phyloP scores from a whole-genome alignment of 2,113 vertebrate species.

The Tachysurus vachellii region DNA sequence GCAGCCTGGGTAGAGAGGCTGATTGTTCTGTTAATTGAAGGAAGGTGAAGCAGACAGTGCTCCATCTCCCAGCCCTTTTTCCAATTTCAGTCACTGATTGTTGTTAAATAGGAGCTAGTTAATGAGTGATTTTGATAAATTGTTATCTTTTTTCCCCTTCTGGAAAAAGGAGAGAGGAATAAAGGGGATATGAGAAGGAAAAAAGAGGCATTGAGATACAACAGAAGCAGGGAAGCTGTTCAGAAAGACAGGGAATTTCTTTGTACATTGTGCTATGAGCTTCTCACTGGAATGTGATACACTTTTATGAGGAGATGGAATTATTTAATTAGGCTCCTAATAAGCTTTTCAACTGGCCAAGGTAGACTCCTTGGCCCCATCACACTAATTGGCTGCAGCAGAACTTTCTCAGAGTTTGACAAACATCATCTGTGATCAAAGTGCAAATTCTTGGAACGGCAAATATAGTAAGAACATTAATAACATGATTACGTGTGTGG shows the following conservation, averaged over 20 bases:
- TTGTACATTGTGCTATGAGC: conserved; percentile 65
- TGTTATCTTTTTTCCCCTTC: conserved; percentile 65
- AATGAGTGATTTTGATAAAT: conserved; percentile 86
- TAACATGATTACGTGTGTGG: conserved; percentile 78
- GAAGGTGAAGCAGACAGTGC: conserved; percentile 82
- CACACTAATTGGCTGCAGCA: conserved; percentile 85
- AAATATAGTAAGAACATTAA: conserved; percentile 77
- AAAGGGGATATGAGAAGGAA: conserved; percentile 2
- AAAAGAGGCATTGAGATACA: conserved; percentile 17
- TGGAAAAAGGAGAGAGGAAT: conserved; percentile 26
- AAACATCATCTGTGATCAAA: conserved; percentile 87
- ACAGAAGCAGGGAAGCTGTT: conserved; percentile 22
- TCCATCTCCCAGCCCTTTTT: conserved; percentile 75
- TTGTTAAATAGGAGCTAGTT: conserved; percentile 86
- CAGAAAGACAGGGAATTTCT: conserved; percentile 53
- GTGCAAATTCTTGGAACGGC: conserved; percentile 79
- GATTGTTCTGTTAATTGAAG: conserved; percentile 87
- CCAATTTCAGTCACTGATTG: conserved; percentile 90
- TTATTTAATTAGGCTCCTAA: conserved; percentile 87
- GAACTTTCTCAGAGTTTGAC: conserved; percentile 83
- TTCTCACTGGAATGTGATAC: conserved; percentile 77
- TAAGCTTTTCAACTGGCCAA: conserved; percentile 83
- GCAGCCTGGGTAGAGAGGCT: conserved; percentile 79
- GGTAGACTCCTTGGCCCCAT: conserved; percentile 81
- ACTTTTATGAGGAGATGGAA: conserved; percentile 73